Conservation (phyloP, 2,113 vertebrate genomes). For the Nibea coibor region DNA sequence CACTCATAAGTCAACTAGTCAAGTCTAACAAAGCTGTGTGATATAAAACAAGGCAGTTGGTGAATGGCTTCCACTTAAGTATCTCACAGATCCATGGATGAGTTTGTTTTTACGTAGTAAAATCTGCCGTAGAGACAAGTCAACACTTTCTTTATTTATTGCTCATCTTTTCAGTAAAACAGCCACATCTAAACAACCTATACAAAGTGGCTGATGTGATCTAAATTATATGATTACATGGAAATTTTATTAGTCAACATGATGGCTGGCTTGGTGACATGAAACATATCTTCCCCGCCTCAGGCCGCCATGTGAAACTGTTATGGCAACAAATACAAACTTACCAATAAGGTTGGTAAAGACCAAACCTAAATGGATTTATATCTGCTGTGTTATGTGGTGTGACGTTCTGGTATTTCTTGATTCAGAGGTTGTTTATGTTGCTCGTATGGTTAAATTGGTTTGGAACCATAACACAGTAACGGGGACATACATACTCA, state of each 20-base stretch:
- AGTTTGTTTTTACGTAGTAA: constrained; percentile 6
- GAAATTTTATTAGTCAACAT: constrained; percentile 15
- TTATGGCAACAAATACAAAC: constrained; percentile 46
- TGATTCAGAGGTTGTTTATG: constrained; percentile 57
- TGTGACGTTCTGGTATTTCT: constrained; percentile 60
- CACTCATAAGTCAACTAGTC: constrained; percentile 46
- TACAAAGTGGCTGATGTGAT: constrained; percentile 15
- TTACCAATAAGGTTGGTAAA: constrained; percentile 29
- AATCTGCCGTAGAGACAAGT: constrained; percentile 3
- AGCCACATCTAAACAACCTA: background rate
- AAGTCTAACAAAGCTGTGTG: constrained; percentile 51
- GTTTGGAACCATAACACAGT: constrained; percentile 54
- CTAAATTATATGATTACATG: background rate
- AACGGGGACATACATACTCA: constrained; percentile 13
- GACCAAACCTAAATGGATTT: constrained; percentile 42
- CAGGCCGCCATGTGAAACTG: constrained; percentile 18
- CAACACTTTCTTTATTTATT: background rate
- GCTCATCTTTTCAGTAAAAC: background rate
- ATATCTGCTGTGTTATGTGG: constrained; percentile 61
- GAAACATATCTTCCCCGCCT: background rate
- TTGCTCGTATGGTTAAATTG: constrained; percentile 51
- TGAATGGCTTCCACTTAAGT: constrained; percentile 29
- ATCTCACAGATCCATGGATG: background rate
- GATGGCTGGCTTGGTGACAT: background rate
- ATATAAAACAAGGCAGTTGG: constrained; percentile 27